phyloP scores from a whole-genome alignment of 2,888 invertebrate species.

The Thymelicus lineola region DNA sequence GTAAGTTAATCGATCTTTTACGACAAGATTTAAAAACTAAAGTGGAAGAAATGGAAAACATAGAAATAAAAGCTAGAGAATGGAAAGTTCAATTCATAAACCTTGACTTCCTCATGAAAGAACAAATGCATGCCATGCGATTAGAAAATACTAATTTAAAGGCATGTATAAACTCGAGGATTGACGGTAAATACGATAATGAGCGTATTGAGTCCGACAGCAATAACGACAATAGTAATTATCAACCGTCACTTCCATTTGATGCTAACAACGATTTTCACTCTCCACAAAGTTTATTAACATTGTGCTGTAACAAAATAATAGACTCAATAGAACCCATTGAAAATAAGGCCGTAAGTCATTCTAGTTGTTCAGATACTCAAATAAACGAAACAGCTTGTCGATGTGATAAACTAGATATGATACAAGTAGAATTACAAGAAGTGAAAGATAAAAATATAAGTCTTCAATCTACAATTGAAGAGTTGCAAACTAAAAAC shows the following conservation, averaged over 20 bases:
- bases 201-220: constrained; percentile 1
- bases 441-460: constrained; percentile 55
- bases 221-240: constrained; percentile 27
- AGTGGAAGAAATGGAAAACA: constrained; percentile 55
- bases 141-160: constrained; percentile 60
- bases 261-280: constrained; percentile 44
- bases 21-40: constrained; percentile 59
- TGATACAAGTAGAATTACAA: constrained; percentile 39
- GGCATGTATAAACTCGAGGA: constrained; percentile 40
- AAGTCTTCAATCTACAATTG: constrained; percentile 50
- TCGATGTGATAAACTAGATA: constrained; percentile 42
- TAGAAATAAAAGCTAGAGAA: constrained; percentile 57
- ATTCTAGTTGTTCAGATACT: constrained; percentile 45
- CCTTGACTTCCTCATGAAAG: constrained; percentile 55
- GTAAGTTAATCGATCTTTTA: constrained; percentile 54
- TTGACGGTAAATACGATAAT: constrained; percentile 29
- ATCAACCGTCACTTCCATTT: constrained; percentile 36
- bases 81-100: constrained; percentile 59
- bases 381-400: constrained; percentile 39
- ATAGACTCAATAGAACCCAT: constrained; percentile 57
- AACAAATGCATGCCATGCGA: constrained; percentile 57
- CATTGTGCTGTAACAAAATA: constrained; percentile 67
- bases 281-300: constrained; percentile 68
- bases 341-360: constrained; percentile 50
- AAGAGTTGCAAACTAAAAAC: constrained; percentile 57